phyloP scores from a whole-genome alignment of 2,888 invertebrate genomes.

The Crioceris asparagi region DNA sequence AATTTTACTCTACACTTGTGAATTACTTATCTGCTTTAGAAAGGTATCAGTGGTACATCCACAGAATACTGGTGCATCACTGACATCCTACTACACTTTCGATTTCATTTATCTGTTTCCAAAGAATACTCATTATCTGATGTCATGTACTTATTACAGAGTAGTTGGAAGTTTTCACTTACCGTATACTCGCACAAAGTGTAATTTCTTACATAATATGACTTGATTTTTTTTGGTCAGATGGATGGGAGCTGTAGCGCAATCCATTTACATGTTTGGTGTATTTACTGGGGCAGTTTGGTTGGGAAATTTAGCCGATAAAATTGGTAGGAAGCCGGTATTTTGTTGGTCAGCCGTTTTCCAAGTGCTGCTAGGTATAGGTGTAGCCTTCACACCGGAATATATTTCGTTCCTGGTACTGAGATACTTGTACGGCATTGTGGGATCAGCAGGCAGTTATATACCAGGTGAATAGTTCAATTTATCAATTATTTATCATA shows the following conservation, averaged over 20 bases:
- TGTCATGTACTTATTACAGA: too few species aligned
- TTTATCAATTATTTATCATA: too few species aligned
- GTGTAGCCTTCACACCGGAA: conserved; percentile 66
- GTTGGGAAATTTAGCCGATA: conserved; percentile 67
- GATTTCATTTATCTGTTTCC: too few species aligned
- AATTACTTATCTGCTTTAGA: too few species aligned
- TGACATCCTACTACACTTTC: too few species aligned
- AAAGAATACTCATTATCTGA: too few species aligned
- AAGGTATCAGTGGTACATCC: too few species aligned
- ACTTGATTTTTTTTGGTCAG: conserved; percentile 30
- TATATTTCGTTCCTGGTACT: conserved; percentile 60
- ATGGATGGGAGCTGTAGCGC: conserved; percentile 77
- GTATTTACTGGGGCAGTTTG: conserved; percentile 69
- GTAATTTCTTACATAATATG: conserved; percentile 28
- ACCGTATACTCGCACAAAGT: too few species aligned
- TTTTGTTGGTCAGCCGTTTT: conserved; percentile 66
- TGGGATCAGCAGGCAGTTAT: conserved; percentile 73
- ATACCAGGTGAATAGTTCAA: conserved; percentile 32
- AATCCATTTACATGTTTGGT: conserved; percentile 72
- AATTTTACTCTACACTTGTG: too few species aligned
- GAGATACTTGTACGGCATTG: conserved; percentile 48
- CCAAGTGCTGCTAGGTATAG: conserved; percentile 56
- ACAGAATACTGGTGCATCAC: too few species aligned
- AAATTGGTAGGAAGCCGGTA: conserved; percentile 64
- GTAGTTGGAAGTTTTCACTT: too few species aligned